Evolutionary conservation across 2,113 vertebrate species (phyloP).

Genomic region (Antidorcas marsupialis): DNA sequence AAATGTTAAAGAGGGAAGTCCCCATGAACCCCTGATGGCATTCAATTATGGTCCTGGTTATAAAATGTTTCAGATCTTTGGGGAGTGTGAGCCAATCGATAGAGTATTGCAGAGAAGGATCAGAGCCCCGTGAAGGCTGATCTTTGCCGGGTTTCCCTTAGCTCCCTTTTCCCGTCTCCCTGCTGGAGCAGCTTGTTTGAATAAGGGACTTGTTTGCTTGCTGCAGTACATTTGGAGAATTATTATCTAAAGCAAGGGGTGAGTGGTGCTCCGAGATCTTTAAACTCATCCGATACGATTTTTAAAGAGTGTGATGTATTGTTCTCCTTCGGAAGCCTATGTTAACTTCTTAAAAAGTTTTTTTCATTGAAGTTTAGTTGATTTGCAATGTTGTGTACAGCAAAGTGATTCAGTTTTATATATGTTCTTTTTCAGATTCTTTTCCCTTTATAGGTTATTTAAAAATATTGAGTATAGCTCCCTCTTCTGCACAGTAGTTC

Average conservation of each 20-base stretch:
- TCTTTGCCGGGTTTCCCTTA: neutral
- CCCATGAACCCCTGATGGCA: slow-evolving; percentile 42
- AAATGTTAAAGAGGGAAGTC: slow-evolving; percentile 57
- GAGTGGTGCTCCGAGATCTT: neutral
- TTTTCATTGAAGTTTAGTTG: neutral
- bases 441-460: neutral
- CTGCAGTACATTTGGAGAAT: neutral
- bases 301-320: neutral
- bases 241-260: neutral
- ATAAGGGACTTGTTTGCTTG: neutral
- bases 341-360: neutral
- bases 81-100: slow-evolving; percentile 42
- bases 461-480: neutral
- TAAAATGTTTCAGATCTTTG: slow-evolving; percentile 53
- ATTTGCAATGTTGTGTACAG: neutral
- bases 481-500: neutral
- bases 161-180: neutral
- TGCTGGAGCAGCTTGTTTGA: neutral
- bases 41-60: slow-evolving; percentile 65
- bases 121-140: neutral
- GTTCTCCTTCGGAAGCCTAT: neutral
- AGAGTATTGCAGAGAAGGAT: neutral
- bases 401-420: neutral
- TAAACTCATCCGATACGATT: neutral
- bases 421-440: neutral